A percentile compares a stretch with the other conserved stretches of the same genome.
phyloP scores from a whole-genome alignment of 2,797 vertebrate species.

The Novumbra hubbsi region DNA sequence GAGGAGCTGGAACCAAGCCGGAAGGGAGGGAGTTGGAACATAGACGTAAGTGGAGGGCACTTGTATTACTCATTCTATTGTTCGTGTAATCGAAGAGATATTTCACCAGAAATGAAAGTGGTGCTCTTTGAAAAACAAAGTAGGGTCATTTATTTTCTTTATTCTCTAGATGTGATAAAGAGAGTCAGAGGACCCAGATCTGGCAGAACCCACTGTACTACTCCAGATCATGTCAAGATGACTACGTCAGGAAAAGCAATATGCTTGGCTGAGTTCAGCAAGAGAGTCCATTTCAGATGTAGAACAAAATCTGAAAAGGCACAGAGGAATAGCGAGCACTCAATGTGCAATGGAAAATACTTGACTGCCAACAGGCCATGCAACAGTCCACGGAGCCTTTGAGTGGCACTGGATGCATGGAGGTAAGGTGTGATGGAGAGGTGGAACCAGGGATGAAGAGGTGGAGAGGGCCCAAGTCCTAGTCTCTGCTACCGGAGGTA shows the following conservation, averaged over 20 bases:
- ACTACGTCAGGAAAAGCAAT: neutral
- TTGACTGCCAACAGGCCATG: neutral
- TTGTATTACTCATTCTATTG: neutral
- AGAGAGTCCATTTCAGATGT: neutral
- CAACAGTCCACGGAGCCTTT: neutral
- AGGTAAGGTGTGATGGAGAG: neutral
- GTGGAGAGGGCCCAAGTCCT: conserved; percentile 10
- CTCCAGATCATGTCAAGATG: neutral
- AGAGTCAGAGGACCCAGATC: neutral
- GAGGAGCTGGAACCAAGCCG: neutral
- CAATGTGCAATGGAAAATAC: neutral
- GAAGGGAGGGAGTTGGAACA: neutral
- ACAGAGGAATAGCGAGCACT: neutral
- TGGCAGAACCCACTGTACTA: neutral
- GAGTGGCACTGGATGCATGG: neutral
- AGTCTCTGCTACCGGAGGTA: neutral
- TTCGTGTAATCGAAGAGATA: neutral
- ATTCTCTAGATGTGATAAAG: neutral
- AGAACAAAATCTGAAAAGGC: neutral
- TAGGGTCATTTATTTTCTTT: neutral
- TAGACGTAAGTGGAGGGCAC: neutral
- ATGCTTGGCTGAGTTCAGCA: neutral
- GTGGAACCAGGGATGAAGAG: conserved; percentile 1
- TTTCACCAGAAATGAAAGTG: neutral
- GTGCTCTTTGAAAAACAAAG: conserved; percentile 4